Evolutionary conservation across 2,113 vertebrate species (phyloP), one percentile per base, ranked within the genome.

Genomic region (Penelope pileata): DNA sequence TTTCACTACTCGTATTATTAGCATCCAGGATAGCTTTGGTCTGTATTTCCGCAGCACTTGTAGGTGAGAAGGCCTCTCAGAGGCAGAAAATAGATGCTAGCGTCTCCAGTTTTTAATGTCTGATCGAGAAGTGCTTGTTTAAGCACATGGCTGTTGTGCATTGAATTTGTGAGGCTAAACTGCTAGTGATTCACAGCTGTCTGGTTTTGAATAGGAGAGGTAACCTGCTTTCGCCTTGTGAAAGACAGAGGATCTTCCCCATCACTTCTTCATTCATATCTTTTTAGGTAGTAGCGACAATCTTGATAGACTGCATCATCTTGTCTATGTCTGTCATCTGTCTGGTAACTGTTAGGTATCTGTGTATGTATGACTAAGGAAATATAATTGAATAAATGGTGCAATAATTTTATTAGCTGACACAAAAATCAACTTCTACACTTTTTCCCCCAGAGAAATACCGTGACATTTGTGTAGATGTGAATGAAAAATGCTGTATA

Each of bases 401-500:
- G 81, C 58, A 83, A 81, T 96, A 94, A 94, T 96, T 86, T 78
- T 90, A 96, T 95, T 96, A 94, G 54, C 48, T 93, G 90, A 86
- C 90, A 93, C 48, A 81, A 90, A 91, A 94, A 86, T 51, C 69
- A 67, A 56, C 60, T 86, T 94, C 60, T 86, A 82, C 73, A 73
- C 58, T 90, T 96, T 56, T 51, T 6, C 23, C 63, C 60, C 32
- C 68, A 68, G 90, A 96, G 91, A 97, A 96, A 97, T 95, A 68
- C 79, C 92, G 72, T 94, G 92, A 94, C 93, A 96, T 95, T 95
- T 95, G 84, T 94, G 82, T 90, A 88, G 93, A 91, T 85, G 83
- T 90, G 91, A 93, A 96, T 96, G 90, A 93, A 96, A 96, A 96
- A 96, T 94, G 84, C 92, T 86, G 63, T 79, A 82, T 78, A 91